A percentile compares a stretch with the other conserved stretches of the same genome.
phyloP scores from a whole-genome alignment of 2,113 vertebrate species.

The Lycaon pictus region DNA sequence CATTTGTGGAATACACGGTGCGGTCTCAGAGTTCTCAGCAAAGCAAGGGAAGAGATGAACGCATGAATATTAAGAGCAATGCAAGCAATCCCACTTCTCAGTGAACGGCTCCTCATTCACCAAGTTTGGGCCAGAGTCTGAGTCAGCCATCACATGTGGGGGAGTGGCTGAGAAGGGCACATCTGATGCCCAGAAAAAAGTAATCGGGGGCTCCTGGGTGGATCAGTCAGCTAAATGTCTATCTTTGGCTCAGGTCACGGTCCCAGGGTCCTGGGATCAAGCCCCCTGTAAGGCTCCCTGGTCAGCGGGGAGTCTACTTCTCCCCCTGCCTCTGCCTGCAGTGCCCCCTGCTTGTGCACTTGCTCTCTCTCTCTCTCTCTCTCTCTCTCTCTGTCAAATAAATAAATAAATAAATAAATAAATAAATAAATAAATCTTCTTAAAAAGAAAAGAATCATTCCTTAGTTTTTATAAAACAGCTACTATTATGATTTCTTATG shows the following conservation, averaged over 20 bases:
- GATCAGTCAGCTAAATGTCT: too few species aligned
- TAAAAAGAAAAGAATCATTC: not conserved
- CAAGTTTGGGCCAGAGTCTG: not conserved
- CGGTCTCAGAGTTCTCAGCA: not conserved
- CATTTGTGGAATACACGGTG: fast-evolving
- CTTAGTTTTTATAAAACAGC: not conserved
- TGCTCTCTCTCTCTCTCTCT: too few species aligned
- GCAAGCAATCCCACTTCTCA: not conserved
- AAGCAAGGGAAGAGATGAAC: not conserved
- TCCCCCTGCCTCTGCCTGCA: too few species aligned
- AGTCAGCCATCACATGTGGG: not conserved
- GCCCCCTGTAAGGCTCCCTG: too few species aligned
- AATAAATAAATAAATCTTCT: too few species aligned
- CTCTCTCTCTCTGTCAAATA: too few species aligned
- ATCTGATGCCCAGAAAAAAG: not conserved
- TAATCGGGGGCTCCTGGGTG: too few species aligned
- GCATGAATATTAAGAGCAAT: not conserved
- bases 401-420: too few species aligned
- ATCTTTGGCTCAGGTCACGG: too few species aligned
- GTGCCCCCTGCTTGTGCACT: too few species aligned
- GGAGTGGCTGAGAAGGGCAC: not conserved
- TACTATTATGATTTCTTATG: not conserved
- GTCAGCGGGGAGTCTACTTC: too few species aligned
- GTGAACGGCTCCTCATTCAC: not conserved
- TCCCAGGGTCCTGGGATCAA: too few species aligned